Conservation (phyloP, 2,888 invertebrate genomes). For the Prosapia bicincta region DNA sequence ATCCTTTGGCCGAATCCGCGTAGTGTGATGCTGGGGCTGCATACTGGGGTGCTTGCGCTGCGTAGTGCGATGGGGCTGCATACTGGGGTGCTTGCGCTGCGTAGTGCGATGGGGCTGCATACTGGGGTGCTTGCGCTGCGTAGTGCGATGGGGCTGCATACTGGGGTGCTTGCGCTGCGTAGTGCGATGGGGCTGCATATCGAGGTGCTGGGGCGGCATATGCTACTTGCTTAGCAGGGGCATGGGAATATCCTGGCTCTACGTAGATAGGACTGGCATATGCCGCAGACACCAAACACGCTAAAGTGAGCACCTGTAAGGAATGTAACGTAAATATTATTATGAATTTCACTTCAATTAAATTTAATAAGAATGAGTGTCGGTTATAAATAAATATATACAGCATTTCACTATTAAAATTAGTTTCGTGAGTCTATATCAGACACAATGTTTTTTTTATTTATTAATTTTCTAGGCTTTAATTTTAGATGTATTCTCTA, state of each 20-base stretch:
- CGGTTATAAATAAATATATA: too few relatives aligned
- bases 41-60: not conserved
- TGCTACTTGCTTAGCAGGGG: not conserved
- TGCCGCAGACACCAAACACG: not conserved
- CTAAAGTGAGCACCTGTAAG: not conserved
- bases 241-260: not conserved
- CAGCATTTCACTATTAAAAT: too few relatives aligned
- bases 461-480: too few relatives aligned
- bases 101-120: not conserved
- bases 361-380: too few relatives aligned
- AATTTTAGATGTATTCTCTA: too few relatives aligned
- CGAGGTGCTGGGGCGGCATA: not conserved
- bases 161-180: not conserved
- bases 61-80: not conserved
- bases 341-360: too few relatives aligned
- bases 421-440: too few relatives aligned
- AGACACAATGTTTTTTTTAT: too few relatives aligned
- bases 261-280: not conserved
- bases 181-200: not conserved
- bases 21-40: not conserved
- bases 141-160: not conserved
- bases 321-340: too few relatives aligned
- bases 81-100: not conserved
- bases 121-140: not conserved
- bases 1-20: not conserved